Evolutionary conservation across 2,888 invertebrate species (phyloP), one percentile per base, ranked within the genome.

Genomic region (Sinopyrophorus schimmeli): DNA sequence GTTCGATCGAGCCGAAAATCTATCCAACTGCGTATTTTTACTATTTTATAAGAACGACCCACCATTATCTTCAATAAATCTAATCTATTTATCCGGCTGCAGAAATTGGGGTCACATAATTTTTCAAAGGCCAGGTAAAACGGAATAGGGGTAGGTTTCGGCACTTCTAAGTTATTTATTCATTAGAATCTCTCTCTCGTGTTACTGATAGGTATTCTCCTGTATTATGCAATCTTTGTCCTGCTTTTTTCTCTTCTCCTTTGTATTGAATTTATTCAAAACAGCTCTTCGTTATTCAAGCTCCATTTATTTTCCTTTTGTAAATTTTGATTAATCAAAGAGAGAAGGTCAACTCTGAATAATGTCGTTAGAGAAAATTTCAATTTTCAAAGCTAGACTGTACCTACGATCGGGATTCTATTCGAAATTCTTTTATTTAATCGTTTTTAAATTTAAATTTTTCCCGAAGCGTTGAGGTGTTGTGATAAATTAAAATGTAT

Each of bases 261-360:
- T 32, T 32, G 32, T 32, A 20, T 10, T 11, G 7, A 11, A 27
- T n/a, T 7, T 2, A 18, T 31, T 31, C 31, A 31, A 31, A 31
- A 16, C 15, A 10, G 14, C 14, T 15, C 28, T 30, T 7, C 15
- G n/a, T 16, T 30, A 30, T 16, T 12, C 30, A 16, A n/a, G 30
- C 16, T 30, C 16, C 16, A 7, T 30, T 28, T 28, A 28, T 28
- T 28, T 12, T 6, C 11, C 28, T 28, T 5, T 28, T 28, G 28
- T 28, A 15, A 28, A 28, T 28, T 30, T 30, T 30, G 30, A 30
- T 30, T 30, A 30, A 27, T 27, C 27, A 27, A 30, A 30, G 30
- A 16, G 16, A 15, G 7, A n/a, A 15, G 15, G n/a, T 16, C 10
- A 30, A 12, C 30, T 30, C 9, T 16, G 9, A n/a, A 30, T 30